Evolutionary conservation across 2,797 vertebrate genomes (phyloP).

Genomic region (Oreochromis grahami): DNA sequence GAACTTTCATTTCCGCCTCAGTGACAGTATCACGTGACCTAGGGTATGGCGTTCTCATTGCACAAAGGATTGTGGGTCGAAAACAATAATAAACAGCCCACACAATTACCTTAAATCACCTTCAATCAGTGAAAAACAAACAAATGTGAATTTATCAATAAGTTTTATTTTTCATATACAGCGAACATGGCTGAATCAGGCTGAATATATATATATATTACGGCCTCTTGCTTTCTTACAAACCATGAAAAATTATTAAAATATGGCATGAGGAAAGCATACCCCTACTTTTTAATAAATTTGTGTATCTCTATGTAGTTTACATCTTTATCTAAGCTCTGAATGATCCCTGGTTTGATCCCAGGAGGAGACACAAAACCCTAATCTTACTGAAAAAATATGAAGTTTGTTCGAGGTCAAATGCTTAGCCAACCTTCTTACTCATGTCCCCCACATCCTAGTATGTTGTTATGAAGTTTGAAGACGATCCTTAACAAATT

Average conservation of each 20-base stretch:
- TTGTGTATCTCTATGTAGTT: background rate
- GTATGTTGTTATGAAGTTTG: background rate
- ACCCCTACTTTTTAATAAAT: accelerated
- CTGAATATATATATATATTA: too few species aligned
- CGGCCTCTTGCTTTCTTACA: background rate
- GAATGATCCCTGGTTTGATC: background rate
- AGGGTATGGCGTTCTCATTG: background rate
- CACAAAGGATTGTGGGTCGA: conserved; percentile 57
- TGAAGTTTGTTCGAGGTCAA: background rate
- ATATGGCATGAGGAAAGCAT: background rate
- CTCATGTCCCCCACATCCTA: background rate
- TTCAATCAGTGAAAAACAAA: background rate
- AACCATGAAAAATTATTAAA: background rate
- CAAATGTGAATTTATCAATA: background rate
- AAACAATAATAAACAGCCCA: background rate
- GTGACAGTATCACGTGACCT: conserved; percentile 71
- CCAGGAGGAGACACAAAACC: background rate
- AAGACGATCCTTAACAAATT: accelerated
- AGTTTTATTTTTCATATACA: background rate
- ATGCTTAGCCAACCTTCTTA: background rate
- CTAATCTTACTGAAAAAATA: background rate
- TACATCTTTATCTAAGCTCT: background rate
- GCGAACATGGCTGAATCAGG: too few species aligned
- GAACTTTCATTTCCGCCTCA: conserved; percentile 81
- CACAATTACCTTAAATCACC: background rate